Base-by-base conservation (phyloP, 2,888 invertebrate genomes). In the Aphrophora alni region DNA sequence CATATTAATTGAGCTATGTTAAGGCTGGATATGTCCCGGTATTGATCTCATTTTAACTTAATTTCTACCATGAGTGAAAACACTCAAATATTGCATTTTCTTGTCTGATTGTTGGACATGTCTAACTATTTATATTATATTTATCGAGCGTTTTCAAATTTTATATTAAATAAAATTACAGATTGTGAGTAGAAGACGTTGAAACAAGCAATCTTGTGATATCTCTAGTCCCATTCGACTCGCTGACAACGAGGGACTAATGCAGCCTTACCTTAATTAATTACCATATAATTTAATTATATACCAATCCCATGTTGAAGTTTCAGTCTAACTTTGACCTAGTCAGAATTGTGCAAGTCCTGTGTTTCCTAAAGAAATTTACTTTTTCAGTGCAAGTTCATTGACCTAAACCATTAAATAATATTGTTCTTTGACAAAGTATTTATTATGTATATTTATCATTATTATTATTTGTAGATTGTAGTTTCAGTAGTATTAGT, bases 391-490 rank as follows among this genome's bases (percentile, higher is more conserved):
- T 80, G 80, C 82, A 81, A 83, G 79, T 83, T 80, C 81, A 78
- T 73, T 80, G 68, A 77, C 5, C 75, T 82, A 38, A 28, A 73
- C 17, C 12, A 27, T 21, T 21, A n/a, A n/a, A 69, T 21, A 14
- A 71, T 17, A 27, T 21, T 28, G 7, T 26, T n/a, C 73, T 2
- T 73, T 73, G 26, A 26, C 12, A 28, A 73, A 28, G 33, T 33
- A 73, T 33, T 73, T 38, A 70, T 70, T 70, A 73, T 73, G n/a
- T 59, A 76, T 82, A 26, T 80, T 80, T 80, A 80, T 81, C 80
- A 83, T 84, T 84, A 82, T 84, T 84, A 82, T 84, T 83, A 82
- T 84, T 84, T 80, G 83, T 84, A 83, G 82, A 78, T 70, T 75
- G 80, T 77, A 77, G 80, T 44, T 77, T 72, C 77, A 84, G 80